Evolutionary conservation across 2,113 vertebrate species (phyloP).

Genomic region (Pavo muticus): DNA sequence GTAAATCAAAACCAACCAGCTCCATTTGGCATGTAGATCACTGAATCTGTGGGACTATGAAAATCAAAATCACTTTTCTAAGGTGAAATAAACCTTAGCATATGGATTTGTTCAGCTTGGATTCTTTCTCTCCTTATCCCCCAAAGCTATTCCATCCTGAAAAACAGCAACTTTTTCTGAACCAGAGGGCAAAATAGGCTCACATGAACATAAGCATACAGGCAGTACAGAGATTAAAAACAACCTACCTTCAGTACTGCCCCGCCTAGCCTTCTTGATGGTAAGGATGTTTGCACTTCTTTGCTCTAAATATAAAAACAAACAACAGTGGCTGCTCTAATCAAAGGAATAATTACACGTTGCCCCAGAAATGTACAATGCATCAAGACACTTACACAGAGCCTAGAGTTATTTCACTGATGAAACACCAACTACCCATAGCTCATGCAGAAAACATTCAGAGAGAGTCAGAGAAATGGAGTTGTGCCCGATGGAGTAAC

Average conservation of each 20-base stretch:
- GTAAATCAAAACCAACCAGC: conserved; percentile 54
- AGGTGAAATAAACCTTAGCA: neutral
- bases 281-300: conserved; percentile 42
- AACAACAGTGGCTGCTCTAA: conserved; percentile 3
- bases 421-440: neutral
- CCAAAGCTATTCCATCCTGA: neutral
- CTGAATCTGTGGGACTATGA: neutral
- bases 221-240: conserved; percentile 16
- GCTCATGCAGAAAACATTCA: neutral
- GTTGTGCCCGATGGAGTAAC: neutral
- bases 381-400: conserved; percentile 6
- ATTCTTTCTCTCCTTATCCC: neutral
- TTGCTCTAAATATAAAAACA: conserved; percentile 29
- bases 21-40: conserved; percentile 43
- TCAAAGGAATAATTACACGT: neutral
- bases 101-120: conserved; percentile 12
- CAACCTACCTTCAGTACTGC: conserved; percentile 20
- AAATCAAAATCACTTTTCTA: conserved; percentile 21
- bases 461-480: neutral
- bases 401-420: neutral
- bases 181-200: neutral
- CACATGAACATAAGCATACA: neutral
- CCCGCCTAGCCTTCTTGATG: neutral
- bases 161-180: neutral
- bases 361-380: conserved; percentile 17